Conservation (phyloP, 2,113 vertebrate genomes). For the Nibea albiflora region DNA sequence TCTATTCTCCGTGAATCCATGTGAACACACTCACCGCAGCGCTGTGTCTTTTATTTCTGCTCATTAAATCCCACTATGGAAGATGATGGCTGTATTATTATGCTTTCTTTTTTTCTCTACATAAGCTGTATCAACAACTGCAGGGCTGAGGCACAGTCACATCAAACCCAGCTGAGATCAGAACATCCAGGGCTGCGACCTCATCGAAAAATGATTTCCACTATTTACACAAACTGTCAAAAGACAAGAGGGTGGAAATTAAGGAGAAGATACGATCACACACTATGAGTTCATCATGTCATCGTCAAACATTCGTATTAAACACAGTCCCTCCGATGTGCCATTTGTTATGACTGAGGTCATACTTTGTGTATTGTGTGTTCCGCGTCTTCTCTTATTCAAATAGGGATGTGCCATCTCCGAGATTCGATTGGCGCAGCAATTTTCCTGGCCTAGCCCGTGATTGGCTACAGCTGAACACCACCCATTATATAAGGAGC, state of each 20-base stretch:
- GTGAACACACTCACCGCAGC: constrained; percentile 18
- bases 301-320: too few species aligned
- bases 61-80: constrained; percentile 1
- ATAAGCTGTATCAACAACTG: background rate
- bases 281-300: background rate
- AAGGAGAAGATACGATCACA: background rate
- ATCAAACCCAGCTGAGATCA: background rate
- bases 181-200: background rate
- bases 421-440: too few species aligned
- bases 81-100: background rate
- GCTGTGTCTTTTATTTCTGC: constrained; percentile 14
- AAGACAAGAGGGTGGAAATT: background rate
- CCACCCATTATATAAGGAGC: too few species aligned
- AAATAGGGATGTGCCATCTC: too few species aligned
- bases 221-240: background rate
- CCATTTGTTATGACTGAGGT: too few species aligned
- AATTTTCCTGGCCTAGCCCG: too few species aligned
- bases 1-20: constrained; percentile 24
- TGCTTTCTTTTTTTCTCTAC: background rate
- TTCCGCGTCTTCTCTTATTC: too few species aligned
- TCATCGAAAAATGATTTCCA: constrained; percentile 1
- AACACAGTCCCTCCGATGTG: constrained; percentile 13
- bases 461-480: too few species aligned
- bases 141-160: background rate
- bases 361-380: too few species aligned